Conservation (phyloP, 2,113 vertebrate species). For the Gulo gulo region DNA sequence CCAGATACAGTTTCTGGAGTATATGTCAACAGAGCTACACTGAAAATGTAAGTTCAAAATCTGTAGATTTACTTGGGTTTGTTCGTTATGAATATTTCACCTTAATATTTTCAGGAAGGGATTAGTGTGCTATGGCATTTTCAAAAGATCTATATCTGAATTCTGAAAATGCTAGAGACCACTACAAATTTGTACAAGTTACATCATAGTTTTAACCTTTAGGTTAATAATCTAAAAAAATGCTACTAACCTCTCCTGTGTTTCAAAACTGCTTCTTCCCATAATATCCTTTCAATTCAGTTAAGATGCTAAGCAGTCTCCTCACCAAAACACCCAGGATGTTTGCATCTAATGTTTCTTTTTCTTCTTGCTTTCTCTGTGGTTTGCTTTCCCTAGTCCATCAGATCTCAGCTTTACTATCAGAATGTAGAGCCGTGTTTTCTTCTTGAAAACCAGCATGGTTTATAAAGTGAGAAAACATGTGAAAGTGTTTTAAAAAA, state of each 20-base stretch:
- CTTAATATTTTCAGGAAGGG: not conserved
- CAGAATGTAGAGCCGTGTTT: not conserved
- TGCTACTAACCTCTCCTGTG: accelerated
- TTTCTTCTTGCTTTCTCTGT: not conserved
- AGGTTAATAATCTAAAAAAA: constrained; percentile 1
- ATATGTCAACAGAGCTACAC: not conserved
- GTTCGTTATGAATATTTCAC: not conserved
- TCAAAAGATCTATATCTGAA: not conserved
- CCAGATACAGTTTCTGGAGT: not conserved
- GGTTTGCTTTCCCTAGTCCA: not conserved
- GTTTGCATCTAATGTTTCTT: not conserved
- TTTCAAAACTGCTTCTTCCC: not conserved
- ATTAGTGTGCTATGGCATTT: not conserved
- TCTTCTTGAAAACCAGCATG: not conserved
- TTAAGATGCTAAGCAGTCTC: not conserved
- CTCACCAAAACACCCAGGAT: not conserved
- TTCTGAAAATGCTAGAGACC: not conserved
- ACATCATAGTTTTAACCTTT: not conserved
- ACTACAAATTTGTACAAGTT: not conserved
- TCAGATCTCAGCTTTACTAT: not conserved
- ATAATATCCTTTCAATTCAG: not conserved
- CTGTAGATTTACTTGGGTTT: not conserved
- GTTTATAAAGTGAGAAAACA: not conserved
- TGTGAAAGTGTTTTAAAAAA: not conserved
- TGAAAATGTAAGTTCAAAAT: not conserved